Conservation (phyloP, 2,797 vertebrate genomes). For the Zenarchopterus dispar region DNA sequence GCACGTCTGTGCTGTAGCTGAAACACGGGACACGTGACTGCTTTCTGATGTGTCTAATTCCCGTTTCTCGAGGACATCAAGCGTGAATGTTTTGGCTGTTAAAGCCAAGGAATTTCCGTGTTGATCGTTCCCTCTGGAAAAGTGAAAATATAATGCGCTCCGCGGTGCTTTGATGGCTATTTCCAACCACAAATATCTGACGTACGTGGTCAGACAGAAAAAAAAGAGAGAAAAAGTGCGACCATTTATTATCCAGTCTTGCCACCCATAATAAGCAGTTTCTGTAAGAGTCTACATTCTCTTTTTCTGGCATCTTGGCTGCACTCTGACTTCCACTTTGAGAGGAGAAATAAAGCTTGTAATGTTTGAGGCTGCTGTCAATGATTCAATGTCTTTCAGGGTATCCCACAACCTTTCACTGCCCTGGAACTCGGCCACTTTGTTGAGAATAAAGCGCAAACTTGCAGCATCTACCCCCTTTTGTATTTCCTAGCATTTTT, state of each 20-base stretch:
- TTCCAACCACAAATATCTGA: no score
- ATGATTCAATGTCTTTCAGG: no score
- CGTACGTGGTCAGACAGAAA: no score
- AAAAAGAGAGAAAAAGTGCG: slow-evolving; percentile 26
- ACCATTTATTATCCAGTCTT: slow-evolving; percentile 59
- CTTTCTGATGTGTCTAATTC: slow-evolving; percentile 10
- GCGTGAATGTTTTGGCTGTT: slow-evolving; percentile 33
- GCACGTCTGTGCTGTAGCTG: background rate
- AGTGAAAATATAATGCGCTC: slow-evolving; percentile 39
- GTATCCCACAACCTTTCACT: no score
- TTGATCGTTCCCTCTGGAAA: slow-evolving; percentile 33
- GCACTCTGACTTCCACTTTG: slow-evolving; percentile 15
- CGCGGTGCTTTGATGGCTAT: slow-evolving; percentile 21
- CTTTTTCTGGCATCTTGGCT: slow-evolving; percentile 39
- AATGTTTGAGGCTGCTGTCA: no score
- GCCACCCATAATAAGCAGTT: slow-evolving; percentile 59
- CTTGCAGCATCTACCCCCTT: no score
- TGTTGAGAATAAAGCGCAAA: no score
- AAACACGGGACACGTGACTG: slow-evolving; percentile 1
- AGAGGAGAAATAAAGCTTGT: no score
- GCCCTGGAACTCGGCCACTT: no score
- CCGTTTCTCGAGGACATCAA: slow-evolving; percentile 30
- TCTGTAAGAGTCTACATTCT: slow-evolving; percentile 41
- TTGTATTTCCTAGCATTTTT: no score
- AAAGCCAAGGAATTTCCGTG: slow-evolving; percentile 17